phyloP scores from a whole-genome alignment of 2,113 vertebrate genomes.

The Cyanoramphus novaezelandiae region DNA sequence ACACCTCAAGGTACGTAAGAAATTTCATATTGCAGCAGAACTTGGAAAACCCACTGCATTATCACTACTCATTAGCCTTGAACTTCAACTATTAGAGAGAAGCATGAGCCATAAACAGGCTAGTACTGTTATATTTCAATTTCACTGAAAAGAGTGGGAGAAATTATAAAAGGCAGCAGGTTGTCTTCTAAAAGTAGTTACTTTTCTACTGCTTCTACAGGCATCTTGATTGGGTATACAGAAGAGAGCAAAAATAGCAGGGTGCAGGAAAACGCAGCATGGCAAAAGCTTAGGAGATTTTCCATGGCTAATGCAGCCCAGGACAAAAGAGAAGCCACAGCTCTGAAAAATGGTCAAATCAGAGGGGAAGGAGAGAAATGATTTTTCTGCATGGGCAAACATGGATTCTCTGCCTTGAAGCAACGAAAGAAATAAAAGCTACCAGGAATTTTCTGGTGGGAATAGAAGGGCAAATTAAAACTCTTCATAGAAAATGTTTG shows the following conservation, averaged over 20 bases:
- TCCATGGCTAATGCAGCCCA: neutral
- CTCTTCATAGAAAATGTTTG: neutral
- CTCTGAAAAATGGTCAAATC: neutral
- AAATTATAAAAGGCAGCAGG: neutral
- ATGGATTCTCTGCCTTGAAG: neutral
- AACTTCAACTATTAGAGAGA: neutral
- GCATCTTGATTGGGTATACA: neutral
- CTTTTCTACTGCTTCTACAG: neutral
- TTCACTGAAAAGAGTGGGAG: neutral
- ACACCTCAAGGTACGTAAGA: neutral
- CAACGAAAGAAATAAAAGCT: neutral
- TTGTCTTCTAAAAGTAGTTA: neutral
- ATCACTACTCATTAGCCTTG: neutral
- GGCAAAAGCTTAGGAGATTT: fast-evolving
- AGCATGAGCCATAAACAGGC: neutral
- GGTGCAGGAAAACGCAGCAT: neutral
- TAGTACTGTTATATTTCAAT: neutral
- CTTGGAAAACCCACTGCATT: neutral
- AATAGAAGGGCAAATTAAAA: neutral
- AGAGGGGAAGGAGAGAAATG: neutral
- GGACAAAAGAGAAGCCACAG: neutral
- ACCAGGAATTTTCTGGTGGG: neutral
- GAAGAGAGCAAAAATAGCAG: neutral
- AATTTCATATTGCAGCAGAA: neutral
- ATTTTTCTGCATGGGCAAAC: neutral